These are phyloP conservation scores for Glandiceps talaboti DNA, from an alignment of 53 echinoderm and acorn worm genomes.

Conservation along the genomic window DNA sequence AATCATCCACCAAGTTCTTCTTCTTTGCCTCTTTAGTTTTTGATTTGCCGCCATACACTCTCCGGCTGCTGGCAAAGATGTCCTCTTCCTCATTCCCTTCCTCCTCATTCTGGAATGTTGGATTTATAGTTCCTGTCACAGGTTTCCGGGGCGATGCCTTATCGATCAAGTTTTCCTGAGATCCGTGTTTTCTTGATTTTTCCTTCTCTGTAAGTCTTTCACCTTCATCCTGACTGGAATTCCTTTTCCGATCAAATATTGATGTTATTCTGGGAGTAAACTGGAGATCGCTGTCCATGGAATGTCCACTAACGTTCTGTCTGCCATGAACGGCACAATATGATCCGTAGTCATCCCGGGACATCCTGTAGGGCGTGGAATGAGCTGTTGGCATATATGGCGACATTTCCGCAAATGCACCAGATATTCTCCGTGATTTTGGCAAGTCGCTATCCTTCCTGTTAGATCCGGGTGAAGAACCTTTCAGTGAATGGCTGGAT, in stretches of 20 bases:
- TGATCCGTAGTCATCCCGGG: background rate
- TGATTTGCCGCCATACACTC: background rate
- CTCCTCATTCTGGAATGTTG: slow-evolving; percentile 71
- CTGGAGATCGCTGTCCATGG: background rate
- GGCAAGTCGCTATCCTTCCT: slow-evolving; percentile 20
- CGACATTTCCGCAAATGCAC: slow-evolving; percentile 37
- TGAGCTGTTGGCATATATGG: background rate
- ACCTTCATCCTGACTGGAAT: background rate
- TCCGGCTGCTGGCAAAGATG: background rate
- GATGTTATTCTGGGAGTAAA: background rate
- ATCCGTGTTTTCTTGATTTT: background rate
- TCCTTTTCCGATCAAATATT: background rate
- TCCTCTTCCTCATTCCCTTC: slow-evolving; percentile 38
- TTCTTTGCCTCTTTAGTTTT: background rate
- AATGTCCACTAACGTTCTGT: background rate
- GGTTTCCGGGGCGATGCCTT: slow-evolving; percentile 4
- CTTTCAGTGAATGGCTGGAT: slow-evolving; percentile 79
- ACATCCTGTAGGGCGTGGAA: background rate
- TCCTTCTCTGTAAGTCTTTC: background rate
- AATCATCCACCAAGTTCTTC: background rate
- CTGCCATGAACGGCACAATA: background rate
- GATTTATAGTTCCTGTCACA: slow-evolving; percentile 57
- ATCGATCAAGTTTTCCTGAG: background rate
- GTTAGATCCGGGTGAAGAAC: slow-evolving; percentile 22
- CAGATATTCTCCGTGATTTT: slow-evolving; percentile 24